Percentiles rank a stretch among this genome's conserved stretches.
phyloP scores from a whole-genome alignment of 2,113 vertebrate genomes.

The Corythaeola cristata region DNA sequence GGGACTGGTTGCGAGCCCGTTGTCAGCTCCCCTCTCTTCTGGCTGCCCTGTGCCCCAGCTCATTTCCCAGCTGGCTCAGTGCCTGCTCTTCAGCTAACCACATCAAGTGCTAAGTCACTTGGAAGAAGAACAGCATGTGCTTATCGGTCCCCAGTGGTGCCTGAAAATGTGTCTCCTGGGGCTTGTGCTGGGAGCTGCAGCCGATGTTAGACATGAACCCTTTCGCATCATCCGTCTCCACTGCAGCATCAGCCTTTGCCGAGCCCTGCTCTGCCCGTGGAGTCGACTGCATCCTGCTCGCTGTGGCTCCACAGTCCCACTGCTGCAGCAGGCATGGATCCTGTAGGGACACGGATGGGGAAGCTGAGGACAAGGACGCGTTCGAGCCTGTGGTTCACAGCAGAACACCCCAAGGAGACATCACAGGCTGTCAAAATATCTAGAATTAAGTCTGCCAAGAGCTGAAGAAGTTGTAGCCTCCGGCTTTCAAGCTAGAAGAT shows the following conservation, averaged over 20 bases:
- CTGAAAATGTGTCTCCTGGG: neutral
- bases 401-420: neutral
- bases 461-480: neutral
- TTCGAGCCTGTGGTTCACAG: neutral
- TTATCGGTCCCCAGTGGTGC: fast-evolving
- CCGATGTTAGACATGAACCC: neutral
- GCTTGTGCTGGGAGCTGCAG: neutral
- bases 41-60: neutral
- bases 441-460: neutral
- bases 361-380: neutral
- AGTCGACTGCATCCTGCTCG: fast-evolving
- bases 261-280: fast-evolving
- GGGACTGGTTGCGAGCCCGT: fast-evolving
- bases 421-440: neutral
- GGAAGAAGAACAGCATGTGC: neutral
- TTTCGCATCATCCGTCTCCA: fast-evolving
- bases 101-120: neutral
- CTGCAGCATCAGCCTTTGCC: fast-evolving
- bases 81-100: neutral
- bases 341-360: fast-evolving
- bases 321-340: fast-evolving
- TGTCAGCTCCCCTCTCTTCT: neutral
- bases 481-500: neutral
- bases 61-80: neutral
- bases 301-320: neutral